These are phyloP conservation scores for Lampris incognitus DNA, from an alignment of 2,113 vertebrate genomes.

Conservation along the genomic window DNA sequence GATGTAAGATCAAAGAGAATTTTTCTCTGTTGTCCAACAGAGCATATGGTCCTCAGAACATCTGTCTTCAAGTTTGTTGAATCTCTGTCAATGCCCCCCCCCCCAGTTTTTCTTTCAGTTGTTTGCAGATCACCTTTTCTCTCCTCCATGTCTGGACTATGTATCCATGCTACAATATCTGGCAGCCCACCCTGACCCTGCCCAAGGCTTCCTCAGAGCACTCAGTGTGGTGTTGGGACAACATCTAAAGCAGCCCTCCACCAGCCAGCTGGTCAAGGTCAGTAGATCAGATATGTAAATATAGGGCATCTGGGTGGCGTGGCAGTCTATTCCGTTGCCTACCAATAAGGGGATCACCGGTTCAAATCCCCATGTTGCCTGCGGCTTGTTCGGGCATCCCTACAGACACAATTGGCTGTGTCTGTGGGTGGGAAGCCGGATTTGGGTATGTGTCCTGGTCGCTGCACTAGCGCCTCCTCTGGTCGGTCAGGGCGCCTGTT, in stretches of 20 bases:
- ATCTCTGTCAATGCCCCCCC: slow-evolving; percentile 1
- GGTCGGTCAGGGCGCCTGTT: too few relatives aligned
- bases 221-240: slow-evolving; percentile 84
- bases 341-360: too few relatives aligned
- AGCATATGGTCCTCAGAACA: background rate
- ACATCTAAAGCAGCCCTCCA: slow-evolving; percentile 58
- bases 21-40: background rate
- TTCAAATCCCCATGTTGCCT: too few relatives aligned
- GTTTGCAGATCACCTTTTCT: slow-evolving; percentile 81
- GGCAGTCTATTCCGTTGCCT: too few relatives aligned
- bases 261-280: slow-evolving; percentile 64
- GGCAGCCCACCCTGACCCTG: slow-evolving; percentile 82
- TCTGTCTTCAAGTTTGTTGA: background rate
- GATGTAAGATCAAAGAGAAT: too few relatives aligned
- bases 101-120: slow-evolving; percentile 90
- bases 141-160: slow-evolving; percentile 84
- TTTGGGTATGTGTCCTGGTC: too few relatives aligned
- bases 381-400: too few relatives aligned
- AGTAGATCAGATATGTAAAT: background rate
- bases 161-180: slow-evolving; percentile 89
- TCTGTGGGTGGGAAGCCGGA: too few relatives aligned
- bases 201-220: slow-evolving; percentile 88
- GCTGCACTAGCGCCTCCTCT: too few relatives aligned
- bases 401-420: too few relatives aligned
- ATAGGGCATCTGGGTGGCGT: too few relatives aligned